Percentiles rank a stretch among this genome's conserved stretches.
These are phyloP conservation scores for Moxostoma hubbsi DNA, from an alignment of 2,797 vertebrate genomes.

Conservation along the genomic window DNA sequence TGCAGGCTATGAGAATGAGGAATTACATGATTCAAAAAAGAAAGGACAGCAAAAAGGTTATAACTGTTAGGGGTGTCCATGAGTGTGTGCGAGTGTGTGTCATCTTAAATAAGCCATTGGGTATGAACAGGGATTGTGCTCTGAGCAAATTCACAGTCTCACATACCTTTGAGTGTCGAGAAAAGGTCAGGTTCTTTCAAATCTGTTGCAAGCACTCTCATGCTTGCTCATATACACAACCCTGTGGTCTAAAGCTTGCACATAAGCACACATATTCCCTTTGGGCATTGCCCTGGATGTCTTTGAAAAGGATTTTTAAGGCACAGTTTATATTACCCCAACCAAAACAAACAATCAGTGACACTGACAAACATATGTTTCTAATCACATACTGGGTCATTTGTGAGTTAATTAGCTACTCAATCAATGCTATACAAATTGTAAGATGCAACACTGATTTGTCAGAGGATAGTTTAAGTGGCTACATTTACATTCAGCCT, in stretches of 20 bases:
- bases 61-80: constrained; percentile 3
- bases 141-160: constrained; percentile 32
- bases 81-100: constrained; percentile 28
- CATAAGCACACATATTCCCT: constrained; percentile 21
- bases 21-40: constrained; percentile 58
- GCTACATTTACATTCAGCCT: too few species aligned
- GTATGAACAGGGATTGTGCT: constrained; percentile 32
- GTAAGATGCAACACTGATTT: too few species aligned
- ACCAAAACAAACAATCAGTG: background rate
- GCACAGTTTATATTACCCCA: background rate
- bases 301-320: constrained; percentile 1
- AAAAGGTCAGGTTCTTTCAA: constrained; percentile 46
- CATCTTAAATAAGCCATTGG: constrained; percentile 40
- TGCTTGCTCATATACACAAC: background rate
- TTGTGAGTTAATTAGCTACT: too few species aligned
- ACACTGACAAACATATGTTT: background rate
- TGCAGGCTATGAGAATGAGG: constrained; percentile 31
- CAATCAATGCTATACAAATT: too few species aligned
- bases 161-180: constrained; percentile 34
- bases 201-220: constrained; percentile 8
- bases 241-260: constrained; percentile 17
- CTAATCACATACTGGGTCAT: background rate
- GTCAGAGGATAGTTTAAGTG: too few species aligned
- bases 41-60: constrained; percentile 48
- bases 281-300: constrained; percentile 11